Percentiles rank a stretch among this genome's conserved stretches.
phyloP scores from a whole-genome alignment of 2,888 invertebrate genomes.

The Thumatha senex region DNA sequence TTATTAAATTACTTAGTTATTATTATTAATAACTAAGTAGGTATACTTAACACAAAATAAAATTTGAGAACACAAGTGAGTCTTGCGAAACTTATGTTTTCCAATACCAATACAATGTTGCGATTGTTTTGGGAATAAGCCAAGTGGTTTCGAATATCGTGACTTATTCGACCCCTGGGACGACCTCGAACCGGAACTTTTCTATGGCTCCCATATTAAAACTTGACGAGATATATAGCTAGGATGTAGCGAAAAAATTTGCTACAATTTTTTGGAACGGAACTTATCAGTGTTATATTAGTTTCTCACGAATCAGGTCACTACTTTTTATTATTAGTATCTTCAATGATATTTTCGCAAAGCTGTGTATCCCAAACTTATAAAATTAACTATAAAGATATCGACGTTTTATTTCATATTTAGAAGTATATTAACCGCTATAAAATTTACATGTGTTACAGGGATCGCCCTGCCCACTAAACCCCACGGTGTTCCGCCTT shows the following conservation, averaged over 20 bases:
- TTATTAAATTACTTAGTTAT: too few species aligned
- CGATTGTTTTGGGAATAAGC: conserved; percentile 78
- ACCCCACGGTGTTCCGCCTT: too few species aligned
- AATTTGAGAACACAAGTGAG: conserved; percentile 24
- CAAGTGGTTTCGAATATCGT: conserved; percentile 55
- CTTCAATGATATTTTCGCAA: neutral
- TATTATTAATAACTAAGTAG: too few species aligned
- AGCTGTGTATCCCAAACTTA: too few species aligned
- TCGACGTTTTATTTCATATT: too few species aligned
- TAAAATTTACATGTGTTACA: too few species aligned
- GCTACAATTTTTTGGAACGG: conserved; percentile 14
- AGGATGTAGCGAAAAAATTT: conserved; percentile 30
- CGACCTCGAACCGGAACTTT: conserved; percentile 34
- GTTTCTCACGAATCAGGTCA: neutral
- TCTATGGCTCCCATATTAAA: conserved; percentile 50
- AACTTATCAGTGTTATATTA: conserved; percentile 6
- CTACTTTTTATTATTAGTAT: neutral
- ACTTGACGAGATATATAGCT: conserved; percentile 52
- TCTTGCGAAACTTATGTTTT: conserved; percentile 43
- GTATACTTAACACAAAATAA: too few species aligned
- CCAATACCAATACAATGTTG: conserved; percentile 54
- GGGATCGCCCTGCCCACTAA: too few species aligned
- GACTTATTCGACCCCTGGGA: conserved; percentile 77
- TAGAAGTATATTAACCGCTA: too few species aligned
- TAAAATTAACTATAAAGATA: too few species aligned